Conservation (phyloP, 2,797 vertebrate genomes). For the Syngnathus rostellatus region DNA sequence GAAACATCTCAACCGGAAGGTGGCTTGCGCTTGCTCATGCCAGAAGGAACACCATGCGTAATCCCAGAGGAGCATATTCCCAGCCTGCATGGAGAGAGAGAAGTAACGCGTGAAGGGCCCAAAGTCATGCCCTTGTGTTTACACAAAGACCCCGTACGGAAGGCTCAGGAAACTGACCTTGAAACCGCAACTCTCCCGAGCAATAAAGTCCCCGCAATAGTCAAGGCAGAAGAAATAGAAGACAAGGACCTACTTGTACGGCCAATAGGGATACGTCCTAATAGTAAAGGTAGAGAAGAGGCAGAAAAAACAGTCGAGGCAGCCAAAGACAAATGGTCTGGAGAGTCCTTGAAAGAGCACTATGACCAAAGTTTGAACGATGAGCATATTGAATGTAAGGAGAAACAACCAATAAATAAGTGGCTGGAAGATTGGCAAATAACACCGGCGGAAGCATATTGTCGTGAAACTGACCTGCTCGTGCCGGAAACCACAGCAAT, state of each 20-base stretch:
- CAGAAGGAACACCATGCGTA: conserved; percentile 20
- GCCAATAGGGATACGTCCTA: not conserved
- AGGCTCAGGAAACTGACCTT: conserved; percentile 6
- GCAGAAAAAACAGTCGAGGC: conserved; percentile 13
- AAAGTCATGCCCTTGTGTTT: conserved; percentile 10
- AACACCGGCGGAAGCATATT: too few species aligned
- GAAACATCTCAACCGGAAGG: conserved; percentile 41
- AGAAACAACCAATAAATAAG: conserved; percentile 59
- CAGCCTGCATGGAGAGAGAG: conserved; percentile 19
- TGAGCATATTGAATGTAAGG: conserved; percentile 56
- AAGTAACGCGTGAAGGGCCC: conserved; percentile 8
- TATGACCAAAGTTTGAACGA: conserved; percentile 58
- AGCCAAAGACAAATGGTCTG: not conserved
- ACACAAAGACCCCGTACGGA: conserved; percentile 32
- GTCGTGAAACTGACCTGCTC: too few species aligned
- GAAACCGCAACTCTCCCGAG: conserved; percentile 6
- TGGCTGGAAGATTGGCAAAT: conserved; percentile 40
- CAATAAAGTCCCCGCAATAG: conserved; percentile 16
- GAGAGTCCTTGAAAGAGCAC: conserved; percentile 48
- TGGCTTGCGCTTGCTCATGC: conserved; percentile 21
- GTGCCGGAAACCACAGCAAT: too few species aligned
- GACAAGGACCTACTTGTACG: not conserved
- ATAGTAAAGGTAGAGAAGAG: conserved; percentile 9
- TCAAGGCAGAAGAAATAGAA: conserved; percentile 19
- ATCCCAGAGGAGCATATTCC: conserved; percentile 27